A percentile compares a stretch with the other conserved stretches of the same genome.
These are phyloP conservation scores for Rhodophaea formosa DNA, from an alignment of 2,888 invertebrate species.

Conservation along the genomic window DNA sequence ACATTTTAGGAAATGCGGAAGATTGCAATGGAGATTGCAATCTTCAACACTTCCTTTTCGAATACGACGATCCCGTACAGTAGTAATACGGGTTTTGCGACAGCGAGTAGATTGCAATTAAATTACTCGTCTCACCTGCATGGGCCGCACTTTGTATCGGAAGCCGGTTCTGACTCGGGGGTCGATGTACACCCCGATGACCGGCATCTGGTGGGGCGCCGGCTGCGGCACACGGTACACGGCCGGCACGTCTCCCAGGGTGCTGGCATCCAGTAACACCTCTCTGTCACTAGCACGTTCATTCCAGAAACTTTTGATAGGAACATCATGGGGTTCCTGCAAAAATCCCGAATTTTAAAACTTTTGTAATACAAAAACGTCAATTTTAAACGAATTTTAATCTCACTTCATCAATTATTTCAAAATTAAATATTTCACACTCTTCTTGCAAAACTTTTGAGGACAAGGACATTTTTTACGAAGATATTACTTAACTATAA, in stretches of 20 bases:
- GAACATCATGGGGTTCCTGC: slow-evolving; percentile 60
- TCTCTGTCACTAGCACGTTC: slow-evolving; percentile 53
- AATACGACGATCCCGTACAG: slow-evolving; percentile 56
- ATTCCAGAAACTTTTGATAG: slow-evolving; percentile 55
- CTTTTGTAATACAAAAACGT: slow-evolving; percentile 17
- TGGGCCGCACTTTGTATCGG: slow-evolving; percentile 86
- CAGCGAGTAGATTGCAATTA: slow-evolving; percentile 38
- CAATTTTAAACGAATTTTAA: slow-evolving; percentile 16
- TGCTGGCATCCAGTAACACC: slow-evolving; percentile 79
- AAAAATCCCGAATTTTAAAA: slow-evolving; percentile 30
- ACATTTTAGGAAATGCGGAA: slow-evolving; percentile 56
- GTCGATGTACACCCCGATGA: slow-evolving; percentile 87
- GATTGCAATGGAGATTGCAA: slow-evolving; percentile 70
- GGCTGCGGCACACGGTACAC: slow-evolving; percentile 83
- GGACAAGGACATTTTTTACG: slow-evolving; percentile 32
- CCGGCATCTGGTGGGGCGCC: slow-evolving; percentile 84
- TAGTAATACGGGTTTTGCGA: slow-evolving; percentile 39
- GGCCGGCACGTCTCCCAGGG: slow-evolving; percentile 84
- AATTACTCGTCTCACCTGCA: slow-evolving; percentile 78
- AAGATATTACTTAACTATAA: slow-evolving; percentile 15
- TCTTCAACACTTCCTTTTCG: slow-evolving; percentile 61
- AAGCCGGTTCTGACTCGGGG: slow-evolving; percentile 87
- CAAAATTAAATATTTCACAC: slow-evolving; percentile 27
- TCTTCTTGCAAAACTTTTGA: slow-evolving; percentile 24
- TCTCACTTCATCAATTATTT: slow-evolving; percentile 31